Percentiles rank a stretch among this genome's conserved stretches.
These are phyloP conservation scores for Thymelicus acteon DNA, from an alignment of 2,888 invertebrate species.

Conservation along the genomic window DNA sequence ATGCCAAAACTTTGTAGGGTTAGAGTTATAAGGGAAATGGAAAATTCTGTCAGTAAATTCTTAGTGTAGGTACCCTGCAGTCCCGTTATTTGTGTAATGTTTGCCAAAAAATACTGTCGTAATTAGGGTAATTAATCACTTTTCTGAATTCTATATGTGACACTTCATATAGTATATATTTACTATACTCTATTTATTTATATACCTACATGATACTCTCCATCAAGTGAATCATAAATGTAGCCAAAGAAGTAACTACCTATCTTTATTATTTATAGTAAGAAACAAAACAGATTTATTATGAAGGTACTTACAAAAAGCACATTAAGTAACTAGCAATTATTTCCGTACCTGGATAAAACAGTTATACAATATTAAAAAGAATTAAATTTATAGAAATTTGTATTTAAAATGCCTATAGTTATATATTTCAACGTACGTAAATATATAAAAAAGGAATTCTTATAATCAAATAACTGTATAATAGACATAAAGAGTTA, in stretches of 20 bases:
- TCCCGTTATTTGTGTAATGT: not conserved
- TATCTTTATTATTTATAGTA: not conserved
- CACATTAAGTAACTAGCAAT: not conserved
- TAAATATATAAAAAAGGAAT: too few relatives aligned
- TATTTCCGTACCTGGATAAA: not conserved
- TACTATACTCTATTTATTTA: not conserved
- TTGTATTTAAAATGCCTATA: not conserved
- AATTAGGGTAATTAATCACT: not conserved
- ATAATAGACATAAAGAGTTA: not conserved
- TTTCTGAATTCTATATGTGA: too few relatives aligned
- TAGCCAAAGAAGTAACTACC: not conserved
- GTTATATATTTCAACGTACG: not conserved
- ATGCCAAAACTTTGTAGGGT: not conserved
- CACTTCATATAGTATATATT: not conserved
- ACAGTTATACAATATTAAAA: not conserved
- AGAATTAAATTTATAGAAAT: not conserved
- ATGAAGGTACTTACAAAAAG: not conserved
- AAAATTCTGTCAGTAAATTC: not conserved
- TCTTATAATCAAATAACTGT: not conserved
- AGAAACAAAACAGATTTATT: not conserved
- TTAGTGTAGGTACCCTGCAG: constrained; percentile 1
- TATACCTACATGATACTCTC: not conserved
- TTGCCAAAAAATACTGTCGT: not conserved
- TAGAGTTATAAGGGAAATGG: not conserved
- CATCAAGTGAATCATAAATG: not conserved